phyloP scores from a whole-genome alignment of 2,888 invertebrate species.

The Silvanus unidentatus region DNA sequence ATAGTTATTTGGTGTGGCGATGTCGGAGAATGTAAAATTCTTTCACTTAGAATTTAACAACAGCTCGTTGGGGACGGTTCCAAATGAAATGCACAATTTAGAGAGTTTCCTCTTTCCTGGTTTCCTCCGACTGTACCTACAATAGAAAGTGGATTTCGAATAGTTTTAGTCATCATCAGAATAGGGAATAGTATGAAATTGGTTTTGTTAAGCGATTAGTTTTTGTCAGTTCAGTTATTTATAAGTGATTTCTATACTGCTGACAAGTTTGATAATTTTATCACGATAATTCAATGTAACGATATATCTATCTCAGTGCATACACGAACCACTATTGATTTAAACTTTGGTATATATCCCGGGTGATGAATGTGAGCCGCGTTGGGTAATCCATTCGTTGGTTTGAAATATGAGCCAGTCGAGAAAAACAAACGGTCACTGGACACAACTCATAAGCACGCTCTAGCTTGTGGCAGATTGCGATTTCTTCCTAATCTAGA shows the following conservation, averaged over 20 bases:
- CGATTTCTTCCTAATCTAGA: conserved; percentile 35
- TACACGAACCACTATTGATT: conserved; percentile 41
- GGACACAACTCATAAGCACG: conserved; percentile 42
- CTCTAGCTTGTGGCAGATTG: conserved; percentile 37
- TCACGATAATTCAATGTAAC: conserved; percentile 39
- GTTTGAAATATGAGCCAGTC: conserved; percentile 37
- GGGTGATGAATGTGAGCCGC: conserved; percentile 42
- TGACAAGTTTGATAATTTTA: conserved; percentile 42
- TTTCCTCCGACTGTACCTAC: no score
- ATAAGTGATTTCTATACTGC: conserved; percentile 33
- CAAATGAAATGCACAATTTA: no score
- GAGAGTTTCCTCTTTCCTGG: no score
- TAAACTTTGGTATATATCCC: conserved; percentile 42
- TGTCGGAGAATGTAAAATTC: no score
- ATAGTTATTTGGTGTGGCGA: no score
- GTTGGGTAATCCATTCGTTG: conserved; percentile 38
- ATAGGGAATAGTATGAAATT: not conserved
- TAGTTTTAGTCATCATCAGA: no score
- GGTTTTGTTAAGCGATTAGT: conserved; percentile 1
- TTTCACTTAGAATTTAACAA: no score
- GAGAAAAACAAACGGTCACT: conserved; percentile 40
- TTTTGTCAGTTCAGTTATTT: conserved; percentile 23
- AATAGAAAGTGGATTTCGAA: no score
- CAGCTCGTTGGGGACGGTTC: no score
- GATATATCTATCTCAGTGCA: conserved; percentile 38